Evolutionary conservation across 1,140 invertebrate genomes (phyloP).

Genomic region (Lepidotrigona ventralis): DNA sequence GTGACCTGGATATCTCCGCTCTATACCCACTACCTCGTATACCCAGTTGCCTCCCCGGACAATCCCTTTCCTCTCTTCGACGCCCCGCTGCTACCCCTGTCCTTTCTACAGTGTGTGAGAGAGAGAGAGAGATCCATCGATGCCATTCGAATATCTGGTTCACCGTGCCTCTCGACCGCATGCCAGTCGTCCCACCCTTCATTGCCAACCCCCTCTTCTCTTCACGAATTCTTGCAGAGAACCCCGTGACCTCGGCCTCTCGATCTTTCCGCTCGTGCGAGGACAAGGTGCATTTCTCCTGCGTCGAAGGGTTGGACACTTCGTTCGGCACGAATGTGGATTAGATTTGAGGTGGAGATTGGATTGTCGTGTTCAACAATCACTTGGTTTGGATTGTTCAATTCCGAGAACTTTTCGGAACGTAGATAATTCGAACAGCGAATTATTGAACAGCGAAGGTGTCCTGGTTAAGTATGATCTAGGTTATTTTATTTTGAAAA

Average conservation of each 20-base stretch:
- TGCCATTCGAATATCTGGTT: constrained; percentile 45
- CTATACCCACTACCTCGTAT: constrained; percentile 59
- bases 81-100: background rate
- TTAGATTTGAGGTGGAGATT: no score
- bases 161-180: constrained; percentile 32
- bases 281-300: no score
- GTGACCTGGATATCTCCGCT: constrained; percentile 70
- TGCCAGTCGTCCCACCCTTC: constrained; percentile 7
- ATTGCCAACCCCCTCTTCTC: background rate
- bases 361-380: no score
- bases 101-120: background rate
- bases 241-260: background rate
- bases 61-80: constrained; percentile 32
- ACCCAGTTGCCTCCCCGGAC: constrained; percentile 46
- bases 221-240: background rate
- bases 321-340: no score
- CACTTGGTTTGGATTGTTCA: no score
- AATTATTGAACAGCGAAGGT: no score
- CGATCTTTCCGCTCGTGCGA: background rate
- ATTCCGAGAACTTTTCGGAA: no score
- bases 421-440: no score
- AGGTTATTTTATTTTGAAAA: no score
- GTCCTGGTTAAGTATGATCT: no score
- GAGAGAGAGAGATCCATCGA: constrained; percentile 13
- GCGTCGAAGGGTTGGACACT: no score